Evolutionary conservation across 2,888 invertebrate genomes (phyloP), one percentile per base, ranked within the genome.

Genomic region (Acanthococcus lagerstroemiae): DNA sequence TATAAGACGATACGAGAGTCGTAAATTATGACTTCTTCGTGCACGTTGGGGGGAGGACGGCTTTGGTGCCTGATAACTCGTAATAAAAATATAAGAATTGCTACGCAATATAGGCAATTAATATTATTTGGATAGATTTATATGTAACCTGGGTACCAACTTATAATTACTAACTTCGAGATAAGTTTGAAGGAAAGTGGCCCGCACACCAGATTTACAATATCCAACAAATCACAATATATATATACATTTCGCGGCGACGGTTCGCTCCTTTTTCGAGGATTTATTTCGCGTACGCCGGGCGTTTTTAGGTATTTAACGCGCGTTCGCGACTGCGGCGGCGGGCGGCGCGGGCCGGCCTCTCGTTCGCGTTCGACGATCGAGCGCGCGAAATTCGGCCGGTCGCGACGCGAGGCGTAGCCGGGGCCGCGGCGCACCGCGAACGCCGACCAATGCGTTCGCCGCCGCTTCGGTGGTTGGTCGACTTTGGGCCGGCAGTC

Each of bases 21-120:
- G 52, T 61, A 65, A 55, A 67, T 65, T 65, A 67, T 65, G 60
- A 55, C 65, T 67, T 65, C 60, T 55, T n/a, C 60, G 55, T 26
- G 65, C 52, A 65, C 54, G 6, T 22, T 17, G 50, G 46, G 37
- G 55, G 48, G 46, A 24, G 57, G 65, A 55, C 55, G 55, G 58
- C 48, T 55, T 30, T 50, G 46, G 55, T 48, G 60, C 65, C 55
- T 48, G 30, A 55, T 55, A 50, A 52, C 50, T 56, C 44, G 61
- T 61, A 61, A 61, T 61, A 61, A 61, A 61, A 61, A 61, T 61
- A 61, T 61, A 61, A 61, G 61, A 61, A 61, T 61, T 61, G 61
- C 61, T 61, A 61, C 61, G 61, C 61, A 61, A 61, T 61, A 61
- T 61, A 61, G 61, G 61, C 61, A 61, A 61, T 61, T 61, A 61